phyloP scores from a whole-genome alignment of 1,140 invertebrate species.

The Coelopa frigida region DNA sequence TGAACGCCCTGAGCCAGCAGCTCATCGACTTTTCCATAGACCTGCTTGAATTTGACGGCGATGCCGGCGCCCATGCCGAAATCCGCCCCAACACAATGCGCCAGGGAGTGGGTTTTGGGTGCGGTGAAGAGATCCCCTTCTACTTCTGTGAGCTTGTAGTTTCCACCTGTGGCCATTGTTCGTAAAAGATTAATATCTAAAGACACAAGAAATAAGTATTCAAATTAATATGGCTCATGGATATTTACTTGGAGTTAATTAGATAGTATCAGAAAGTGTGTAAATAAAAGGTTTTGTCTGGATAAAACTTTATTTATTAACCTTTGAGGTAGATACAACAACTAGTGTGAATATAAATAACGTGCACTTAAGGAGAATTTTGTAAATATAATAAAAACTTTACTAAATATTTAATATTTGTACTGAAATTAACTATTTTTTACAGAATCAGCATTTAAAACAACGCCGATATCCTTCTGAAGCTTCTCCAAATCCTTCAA shows the following conservation, averaged over 20 bases:
- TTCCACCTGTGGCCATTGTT: constrained; percentile 38
- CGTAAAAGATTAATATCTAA: background rate
- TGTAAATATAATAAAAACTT: too few species aligned
- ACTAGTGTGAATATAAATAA: too few species aligned
- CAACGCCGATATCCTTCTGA: too few species aligned
- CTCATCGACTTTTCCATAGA: constrained; percentile 43
- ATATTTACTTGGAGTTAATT: too few species aligned
- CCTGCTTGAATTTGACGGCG: constrained; percentile 47
- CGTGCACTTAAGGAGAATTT: too few species aligned
- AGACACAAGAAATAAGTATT: constrained; percentile 31
- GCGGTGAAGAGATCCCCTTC: constrained; percentile 54
- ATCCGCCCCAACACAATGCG: constrained; percentile 59
- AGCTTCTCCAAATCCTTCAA: too few species aligned
- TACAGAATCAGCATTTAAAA: too few species aligned
- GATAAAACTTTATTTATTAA: too few species aligned
- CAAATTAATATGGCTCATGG: too few species aligned
- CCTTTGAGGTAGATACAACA: too few species aligned
- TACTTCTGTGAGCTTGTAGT: constrained; percentile 34
- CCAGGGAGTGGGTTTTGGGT: constrained; percentile 48
- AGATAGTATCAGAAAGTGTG: constrained; percentile 33
- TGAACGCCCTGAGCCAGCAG: constrained; percentile 30
- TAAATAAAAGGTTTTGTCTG: constrained; percentile 39
- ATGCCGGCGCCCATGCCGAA: constrained; percentile 57
- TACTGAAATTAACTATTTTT: too few species aligned
- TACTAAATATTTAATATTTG: too few species aligned